Evolutionary conservation across 2,888 invertebrate species (phyloP).

Genomic region (Silvanus unidentatus): DNA sequence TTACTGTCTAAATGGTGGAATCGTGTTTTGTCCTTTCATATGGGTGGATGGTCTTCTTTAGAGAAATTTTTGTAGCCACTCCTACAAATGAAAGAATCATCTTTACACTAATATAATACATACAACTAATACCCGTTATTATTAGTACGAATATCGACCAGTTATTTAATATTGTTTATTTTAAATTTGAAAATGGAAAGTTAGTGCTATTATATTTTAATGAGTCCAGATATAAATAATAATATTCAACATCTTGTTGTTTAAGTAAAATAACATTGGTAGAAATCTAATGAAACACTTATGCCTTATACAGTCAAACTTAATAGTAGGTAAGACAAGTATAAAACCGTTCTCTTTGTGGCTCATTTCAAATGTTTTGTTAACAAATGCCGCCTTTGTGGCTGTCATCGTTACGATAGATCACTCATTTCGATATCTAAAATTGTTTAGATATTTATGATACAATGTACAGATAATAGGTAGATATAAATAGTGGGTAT

Average conservation of each 20-base stretch:
- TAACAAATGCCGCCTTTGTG: slow-evolving; percentile 20
- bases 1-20: slow-evolving; percentile 27
- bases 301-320: slow-evolving; percentile 23
- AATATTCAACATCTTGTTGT: slow-evolving; percentile 9
- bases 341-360: slow-evolving; percentile 11
- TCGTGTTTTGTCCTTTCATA: slow-evolving; percentile 23
- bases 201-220: not conserved
- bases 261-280: slow-evolving; percentile 23
- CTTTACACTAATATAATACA: too few species aligned
- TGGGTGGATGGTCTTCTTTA: slow-evolving; percentile 9
- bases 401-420: slow-evolving; percentile 22
- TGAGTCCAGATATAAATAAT: slow-evolving; percentile 4
- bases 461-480: slow-evolving; percentile 4
- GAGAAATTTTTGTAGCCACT: slow-evolving; percentile 17
- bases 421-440: slow-evolving; percentile 23
- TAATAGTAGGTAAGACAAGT: slow-evolving; percentile 20
- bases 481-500: too few species aligned
- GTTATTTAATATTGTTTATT: too few species aligned
- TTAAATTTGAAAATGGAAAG: too few species aligned
- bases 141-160: too few species aligned
- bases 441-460: slow-evolving; percentile 19
- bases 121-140: too few species aligned
- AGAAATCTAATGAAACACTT: slow-evolving; percentile 26
- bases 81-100: slow-evolving; percentile 14
- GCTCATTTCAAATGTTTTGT: slow-evolving; percentile 21